These are phyloP conservation scores for Hystrix cristata DNA, from an alignment of 2,113 vertebrate genomes.

Conservation along the genomic window DNA sequence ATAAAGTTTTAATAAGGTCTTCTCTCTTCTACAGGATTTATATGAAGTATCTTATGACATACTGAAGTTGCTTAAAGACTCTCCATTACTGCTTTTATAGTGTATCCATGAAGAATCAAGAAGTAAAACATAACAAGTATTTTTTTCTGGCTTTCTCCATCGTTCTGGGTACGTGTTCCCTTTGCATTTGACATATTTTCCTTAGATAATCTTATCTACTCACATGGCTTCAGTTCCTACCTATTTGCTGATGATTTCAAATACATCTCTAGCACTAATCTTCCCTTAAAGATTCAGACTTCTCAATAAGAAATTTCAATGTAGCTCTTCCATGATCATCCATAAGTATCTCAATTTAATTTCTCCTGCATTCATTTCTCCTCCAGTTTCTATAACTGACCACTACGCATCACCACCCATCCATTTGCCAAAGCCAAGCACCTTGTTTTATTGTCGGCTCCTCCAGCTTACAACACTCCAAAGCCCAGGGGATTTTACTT, in stretches of 20 bases:
- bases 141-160: not conserved
- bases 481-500: not conserved
- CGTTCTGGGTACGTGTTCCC: not conserved
- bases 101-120: not conserved
- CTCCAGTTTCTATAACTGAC: not conserved
- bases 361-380: not conserved
- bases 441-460: not conserved
- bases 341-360: not conserved
- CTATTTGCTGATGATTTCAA: not conserved
- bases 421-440: not conserved
- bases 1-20: not conserved
- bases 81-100: not conserved
- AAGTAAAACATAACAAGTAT: not conserved
- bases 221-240: not conserved
- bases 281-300: not conserved
- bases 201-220: not conserved
- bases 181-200: not conserved
- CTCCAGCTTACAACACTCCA: not conserved
- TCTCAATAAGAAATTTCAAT: not conserved
- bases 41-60: not conserved
- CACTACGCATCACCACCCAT: not conserved
- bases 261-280: not conserved
- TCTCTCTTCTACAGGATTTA: not conserved
- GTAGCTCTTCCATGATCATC: not conserved
- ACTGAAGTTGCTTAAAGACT: not conserved